phyloP scores from a whole-genome alignment of 1,140 invertebrate genomes.

The Tetraneura akinire region DNA sequence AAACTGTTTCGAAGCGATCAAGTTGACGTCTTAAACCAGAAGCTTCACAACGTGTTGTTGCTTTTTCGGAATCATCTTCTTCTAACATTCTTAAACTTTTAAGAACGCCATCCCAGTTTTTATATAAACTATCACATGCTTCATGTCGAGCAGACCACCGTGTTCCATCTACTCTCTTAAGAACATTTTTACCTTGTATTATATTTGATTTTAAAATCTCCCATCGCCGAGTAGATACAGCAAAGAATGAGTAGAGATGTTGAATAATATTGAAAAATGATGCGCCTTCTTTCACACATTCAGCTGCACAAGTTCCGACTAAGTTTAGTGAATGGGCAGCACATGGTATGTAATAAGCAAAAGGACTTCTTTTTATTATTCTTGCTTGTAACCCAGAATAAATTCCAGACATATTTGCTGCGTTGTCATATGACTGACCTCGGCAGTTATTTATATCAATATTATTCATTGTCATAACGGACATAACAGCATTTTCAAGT shows the following conservation, averaged over 20 bases:
- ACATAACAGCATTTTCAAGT: neutral
- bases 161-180: no score
- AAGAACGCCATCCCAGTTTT: no score
- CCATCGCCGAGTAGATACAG: no score
- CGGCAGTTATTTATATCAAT: neutral
- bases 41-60: neutral
- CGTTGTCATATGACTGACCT: slow-evolving; percentile 51
- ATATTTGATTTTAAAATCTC: no score
- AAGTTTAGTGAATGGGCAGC: neutral
- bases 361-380: neutral
- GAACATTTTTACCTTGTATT: no score
- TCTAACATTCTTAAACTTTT: no score
- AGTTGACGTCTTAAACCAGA: neutral
- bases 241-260: no score
- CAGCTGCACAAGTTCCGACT: neutral
- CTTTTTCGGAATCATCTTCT: no score
- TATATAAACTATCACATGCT: neutral
- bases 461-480: neutral
- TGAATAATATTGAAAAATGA: no score
- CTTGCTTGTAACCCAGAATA: neutral
- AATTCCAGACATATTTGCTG: slow-evolving; percentile 42
- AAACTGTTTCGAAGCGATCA: neutral
- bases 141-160: neutral
- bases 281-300: neutral
- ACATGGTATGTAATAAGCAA: neutral